These are phyloP conservation scores for Lophochroa leadbeateri DNA, from an alignment of 2,113 vertebrate species.

Conservation along the genomic window DNA sequence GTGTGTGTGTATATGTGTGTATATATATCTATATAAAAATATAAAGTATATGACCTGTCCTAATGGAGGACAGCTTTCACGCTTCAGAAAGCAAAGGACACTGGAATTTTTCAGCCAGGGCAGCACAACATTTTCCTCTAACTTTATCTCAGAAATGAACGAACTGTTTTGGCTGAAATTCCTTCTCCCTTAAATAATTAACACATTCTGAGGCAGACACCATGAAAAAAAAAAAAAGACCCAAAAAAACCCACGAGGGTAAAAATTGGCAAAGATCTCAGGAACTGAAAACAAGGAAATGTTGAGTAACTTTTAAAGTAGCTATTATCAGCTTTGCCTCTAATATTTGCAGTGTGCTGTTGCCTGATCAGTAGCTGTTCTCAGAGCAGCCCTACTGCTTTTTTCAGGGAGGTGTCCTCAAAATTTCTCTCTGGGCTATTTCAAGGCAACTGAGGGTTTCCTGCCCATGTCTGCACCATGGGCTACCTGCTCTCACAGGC, in stretches of 20 bases:
- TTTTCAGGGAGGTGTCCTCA: neutral
- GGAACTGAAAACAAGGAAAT: neutral
- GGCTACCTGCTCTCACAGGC: neutral
- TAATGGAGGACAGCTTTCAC: neutral
- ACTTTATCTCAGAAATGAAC: neutral
- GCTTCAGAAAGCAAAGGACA: neutral
- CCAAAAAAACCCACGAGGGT: neutral
- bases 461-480: fast-evolving
- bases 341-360: neutral
- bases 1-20: fast-evolving
- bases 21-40: neutral
- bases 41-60: neutral
- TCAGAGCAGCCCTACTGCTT: fast-evolving
- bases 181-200: neutral
- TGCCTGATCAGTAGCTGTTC: neutral
- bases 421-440: neutral
- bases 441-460: neutral
- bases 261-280: neutral
- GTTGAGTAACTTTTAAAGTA: neutral
- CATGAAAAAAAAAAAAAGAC: neutral
- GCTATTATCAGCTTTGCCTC: neutral
- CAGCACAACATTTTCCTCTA: neutral
- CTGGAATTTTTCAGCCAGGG: neutral
- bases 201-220: neutral
- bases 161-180: slow-evolving; percentile 27